These are phyloP conservation scores for Hipparchia semele DNA, from an alignment of 2,888 invertebrate species.

Conservation along the genomic window DNA sequence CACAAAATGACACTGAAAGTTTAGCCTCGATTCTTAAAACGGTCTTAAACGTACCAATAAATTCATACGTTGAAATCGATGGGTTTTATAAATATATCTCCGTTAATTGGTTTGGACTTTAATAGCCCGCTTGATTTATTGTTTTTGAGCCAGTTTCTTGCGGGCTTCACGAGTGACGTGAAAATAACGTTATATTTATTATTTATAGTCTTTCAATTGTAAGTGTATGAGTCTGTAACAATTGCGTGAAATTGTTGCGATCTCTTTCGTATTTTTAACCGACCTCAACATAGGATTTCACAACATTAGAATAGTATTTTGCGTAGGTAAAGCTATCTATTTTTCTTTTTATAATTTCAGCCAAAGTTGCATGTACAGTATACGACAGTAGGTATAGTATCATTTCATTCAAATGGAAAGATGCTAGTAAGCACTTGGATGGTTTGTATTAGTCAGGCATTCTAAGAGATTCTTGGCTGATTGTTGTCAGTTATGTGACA, in stretches of 20 bases:
- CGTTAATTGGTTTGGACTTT: slow-evolving; percentile 52
- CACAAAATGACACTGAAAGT: slow-evolving; percentile 19
- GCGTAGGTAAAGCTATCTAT: not conserved
- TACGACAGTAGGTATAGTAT: no score
- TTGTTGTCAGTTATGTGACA: slow-evolving; percentile 10
- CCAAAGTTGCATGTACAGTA: no score
- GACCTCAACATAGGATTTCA: not conserved
- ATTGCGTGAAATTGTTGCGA: slow-evolving; percentile 1
- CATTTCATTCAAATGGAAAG: not conserved
- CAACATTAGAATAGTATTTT: not conserved
- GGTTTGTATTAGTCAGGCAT: slow-evolving; percentile 10
- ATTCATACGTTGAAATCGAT: slow-evolving; percentile 47
- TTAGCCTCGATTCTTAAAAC: slow-evolving; percentile 25
- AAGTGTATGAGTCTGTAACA: not conserved
- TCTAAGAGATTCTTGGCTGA: slow-evolving; percentile 13
- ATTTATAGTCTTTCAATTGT: slow-evolving; percentile 31
- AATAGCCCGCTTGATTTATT: slow-evolving; percentile 48
- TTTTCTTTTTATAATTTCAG: not conserved
- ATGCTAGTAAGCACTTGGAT: not conserved
- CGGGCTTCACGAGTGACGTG: slow-evolving; percentile 35
- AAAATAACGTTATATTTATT: slow-evolving; percentile 40
- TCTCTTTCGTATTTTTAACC: slow-evolving; percentile 4
- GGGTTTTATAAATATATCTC: slow-evolving; percentile 47
- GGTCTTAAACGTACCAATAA: slow-evolving; percentile 35
- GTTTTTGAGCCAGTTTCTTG: slow-evolving; percentile 38